Evolutionary conservation across 2,888 invertebrate genomes (phyloP), one percentile per base, ranked within the genome.

Genomic region (Lasius platythorax): DNA sequence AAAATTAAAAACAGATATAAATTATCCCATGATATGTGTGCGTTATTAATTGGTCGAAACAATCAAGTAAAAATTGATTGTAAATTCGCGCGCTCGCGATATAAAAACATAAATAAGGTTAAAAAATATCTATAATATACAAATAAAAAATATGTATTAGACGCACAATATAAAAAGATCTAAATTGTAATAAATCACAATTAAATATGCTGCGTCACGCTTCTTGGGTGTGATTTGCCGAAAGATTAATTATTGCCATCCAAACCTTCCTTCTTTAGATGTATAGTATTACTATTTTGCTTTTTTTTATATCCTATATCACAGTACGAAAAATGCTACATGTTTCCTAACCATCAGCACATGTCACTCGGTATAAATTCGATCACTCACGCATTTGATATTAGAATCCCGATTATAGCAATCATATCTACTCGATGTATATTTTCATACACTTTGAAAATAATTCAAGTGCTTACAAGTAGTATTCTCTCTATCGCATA

Each of bases 281-380:
- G 56, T 83, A 37, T 64, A 37, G 11, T 76, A 83, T 68, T 66
- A 82, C 72, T 84, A 87, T 86, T 43, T 28, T 79, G 63, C 61
- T 82, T 56, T 86, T 86, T 78, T 84, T 88, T 89, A 88, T 88
- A 88, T 86, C 82, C 86, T 92, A 91, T 92, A 92, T 93, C 92
- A 93, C 92, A 93, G 92, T 91, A 90, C 89, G 88, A 89, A 88
- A 92, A 92, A 92, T 90, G 90, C 89, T 87, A 91, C 84, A 88
- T 75, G 87, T 85, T 87, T 82, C 50, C 84, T 86, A 79, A 81
- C 67, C 79, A 84, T 86, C 83, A 83, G 85, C 88, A 85, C 40
- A 76, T 85, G 86, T 91, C 89, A 87, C 78, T 88, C 88, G 85
- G 56, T 88, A 91, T 89, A 91, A 89, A 90, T 86, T 53, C 50